These are phyloP conservation scores for Molossus alvarezi DNA, from an alignment of 2,797 vertebrate genomes.

Conservation along the genomic window DNA sequence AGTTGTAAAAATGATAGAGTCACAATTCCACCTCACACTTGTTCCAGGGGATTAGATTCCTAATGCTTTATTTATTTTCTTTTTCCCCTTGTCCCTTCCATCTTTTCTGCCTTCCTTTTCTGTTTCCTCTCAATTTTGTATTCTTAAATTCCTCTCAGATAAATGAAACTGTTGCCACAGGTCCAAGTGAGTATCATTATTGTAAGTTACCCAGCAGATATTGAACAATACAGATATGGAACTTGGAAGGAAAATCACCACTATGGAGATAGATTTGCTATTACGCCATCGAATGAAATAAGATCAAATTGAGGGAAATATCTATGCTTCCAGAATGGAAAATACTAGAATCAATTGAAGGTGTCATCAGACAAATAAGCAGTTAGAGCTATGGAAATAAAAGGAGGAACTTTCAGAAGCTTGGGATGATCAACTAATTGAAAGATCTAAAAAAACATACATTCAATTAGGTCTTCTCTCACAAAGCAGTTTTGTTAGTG, in stretches of 20 bases:
- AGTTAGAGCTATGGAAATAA: background rate
- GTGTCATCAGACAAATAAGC: background rate
- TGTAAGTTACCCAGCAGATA: background rate
- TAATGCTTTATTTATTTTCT: background rate
- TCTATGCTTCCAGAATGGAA: background rate
- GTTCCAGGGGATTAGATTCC: background rate
- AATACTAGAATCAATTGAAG: background rate
- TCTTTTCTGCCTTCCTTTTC: background rate
- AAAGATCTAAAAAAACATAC: background rate
- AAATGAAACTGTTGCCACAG: background rate
- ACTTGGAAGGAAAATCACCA: background rate
- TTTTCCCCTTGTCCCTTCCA: background rate
- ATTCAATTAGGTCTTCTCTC: background rate
- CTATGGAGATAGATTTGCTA: background rate
- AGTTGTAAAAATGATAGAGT: background rate
- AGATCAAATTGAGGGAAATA: background rate
- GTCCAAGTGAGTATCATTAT: background rate
- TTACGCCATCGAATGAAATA: slow-evolving; percentile 25
- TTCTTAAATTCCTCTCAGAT: slow-evolving; percentile 4
- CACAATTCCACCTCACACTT: background rate
- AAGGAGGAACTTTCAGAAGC: background rate
- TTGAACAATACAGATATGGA: background rate
- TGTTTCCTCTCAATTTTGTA: background rate
- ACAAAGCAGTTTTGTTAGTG: background rate
- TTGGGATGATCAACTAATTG: background rate